These are phyloP conservation scores for Telmatochromis brachygnathus DNA, from an alignment of 2,113 vertebrate genomes.

Conservation along the genomic window DNA sequence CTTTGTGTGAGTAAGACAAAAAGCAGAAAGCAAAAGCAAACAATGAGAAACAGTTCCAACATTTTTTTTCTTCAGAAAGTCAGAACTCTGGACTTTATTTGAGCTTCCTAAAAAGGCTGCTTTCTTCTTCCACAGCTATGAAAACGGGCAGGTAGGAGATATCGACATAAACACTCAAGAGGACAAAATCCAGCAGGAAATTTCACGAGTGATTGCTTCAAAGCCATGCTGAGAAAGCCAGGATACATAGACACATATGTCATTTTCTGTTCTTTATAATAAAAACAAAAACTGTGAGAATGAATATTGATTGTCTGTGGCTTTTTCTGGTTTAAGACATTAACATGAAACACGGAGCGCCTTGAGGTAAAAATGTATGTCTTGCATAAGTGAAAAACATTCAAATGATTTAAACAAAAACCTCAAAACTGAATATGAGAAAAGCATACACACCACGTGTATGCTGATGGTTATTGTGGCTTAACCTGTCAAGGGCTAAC, in stretches of 20 bases:
- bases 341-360: neutral
- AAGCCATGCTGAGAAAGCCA: slow-evolving; percentile 44
- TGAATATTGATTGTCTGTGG: neutral
- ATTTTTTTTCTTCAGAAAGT: neutral
- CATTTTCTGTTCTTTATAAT: neutral
- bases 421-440: neutral
- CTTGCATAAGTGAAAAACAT: neutral
- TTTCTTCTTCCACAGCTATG: slow-evolving; percentile 76
- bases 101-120: neutral
- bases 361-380: neutral
- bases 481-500: neutral
- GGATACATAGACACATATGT: neutral
- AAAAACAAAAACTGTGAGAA: neutral
- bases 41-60: neutral
- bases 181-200: slow-evolving; percentile 86
- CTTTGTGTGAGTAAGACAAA: slow-evolving; percentile 84
- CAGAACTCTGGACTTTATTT: neutral
- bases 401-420: neutral
- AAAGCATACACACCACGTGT: neutral
- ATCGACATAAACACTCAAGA: slow-evolving; percentile 96
- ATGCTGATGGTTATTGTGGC: neutral
- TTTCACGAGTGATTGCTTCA: slow-evolving; percentile 87
- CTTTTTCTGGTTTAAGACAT: neutral
- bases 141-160: slow-evolving; percentile 93
- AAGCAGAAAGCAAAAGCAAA: neutral